phyloP scores from a whole-genome alignment of 2,113 vertebrate species.

The Trinectes maculatus region DNA sequence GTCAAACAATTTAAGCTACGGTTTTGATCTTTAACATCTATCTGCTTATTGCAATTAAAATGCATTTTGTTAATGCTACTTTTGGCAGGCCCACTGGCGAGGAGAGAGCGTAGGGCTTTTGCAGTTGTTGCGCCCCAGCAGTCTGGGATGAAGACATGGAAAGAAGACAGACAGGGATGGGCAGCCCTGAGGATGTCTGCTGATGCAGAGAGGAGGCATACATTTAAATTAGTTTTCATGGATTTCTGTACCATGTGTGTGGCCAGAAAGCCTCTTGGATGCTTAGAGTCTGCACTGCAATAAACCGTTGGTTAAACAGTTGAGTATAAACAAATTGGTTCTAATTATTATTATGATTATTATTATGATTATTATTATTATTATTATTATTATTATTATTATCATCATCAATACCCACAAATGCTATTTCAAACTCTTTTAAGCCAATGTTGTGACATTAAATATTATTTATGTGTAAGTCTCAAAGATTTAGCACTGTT shows the following conservation, averaged over 20 bases:
- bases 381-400: too few species aligned
- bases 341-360: too few species aligned
- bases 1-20: background rate
- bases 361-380: too few species aligned
- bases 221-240: conserved; percentile 38
- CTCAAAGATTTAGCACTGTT: background rate
- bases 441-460: too few species aligned
- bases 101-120: background rate
- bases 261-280: conserved; percentile 14
- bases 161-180: conserved; percentile 12
- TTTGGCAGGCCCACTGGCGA: background rate
- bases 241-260: conserved; percentile 5
- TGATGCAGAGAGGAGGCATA: conserved; percentile 19
- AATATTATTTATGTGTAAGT: background rate
- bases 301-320: too few species aligned
- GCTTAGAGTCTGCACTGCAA: background rate
- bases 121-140: background rate
- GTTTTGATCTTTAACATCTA: background rate
- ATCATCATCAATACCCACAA: too few species aligned
- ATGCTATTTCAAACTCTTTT: too few species aligned
- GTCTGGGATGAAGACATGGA: conserved; percentile 17
- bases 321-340: too few species aligned
- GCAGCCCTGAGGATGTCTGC: conserved; percentile 18
- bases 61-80: background rate
- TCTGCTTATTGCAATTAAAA: conserved; percentile 1